Evolutionary conservation across 2,113 vertebrate species (phyloP), one percentile per base, ranked within the genome.

Genomic region (Fregetta grallaria): DNA sequence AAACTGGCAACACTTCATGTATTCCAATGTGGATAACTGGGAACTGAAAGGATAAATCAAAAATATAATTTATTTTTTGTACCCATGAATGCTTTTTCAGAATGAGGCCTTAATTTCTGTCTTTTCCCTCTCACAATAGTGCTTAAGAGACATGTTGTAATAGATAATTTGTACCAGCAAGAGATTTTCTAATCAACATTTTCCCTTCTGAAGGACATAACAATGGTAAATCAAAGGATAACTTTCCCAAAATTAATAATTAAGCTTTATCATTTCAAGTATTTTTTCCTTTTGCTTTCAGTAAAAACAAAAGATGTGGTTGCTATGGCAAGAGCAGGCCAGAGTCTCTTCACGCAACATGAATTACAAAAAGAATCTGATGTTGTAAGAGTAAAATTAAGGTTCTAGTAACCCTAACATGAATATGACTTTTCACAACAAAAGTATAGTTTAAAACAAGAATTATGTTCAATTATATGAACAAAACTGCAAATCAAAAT

Each of bases 271-370:
- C 4, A 74, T 81, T 81, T 78, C 38, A 68, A 92, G 38, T 5
- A 18, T 13, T 50, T 94, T 30, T 94, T 44, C 34, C 20, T 49
- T 67, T 74, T 89, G 47, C 47, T 50, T 84, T 71, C 26, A 76
- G 49, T 55, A 52, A 79, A 94, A 95, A 79, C 61, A 79, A 90
- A 88, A 87, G 42, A 55, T 38, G 61, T 59, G 65, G 91, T 92
- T 96, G 86, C 86, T 81, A 91, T 78, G 65, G 91, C 61, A 95
- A 81, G 77, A 89, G 65, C 30, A 91, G 84, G 89, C 40, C 76
- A 36, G 59, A 73, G 47, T 34, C 52, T 92, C 76, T 44, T 86
- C 61, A 89, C 45, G 44, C 73, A 71, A 53, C 61, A 32, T 15
- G 18, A 86, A 92, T 63, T 50, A 84, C 40, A 77, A 74, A 71